A percentile compares a stretch with the other conserved stretches of the same genome.
phyloP scores from a whole-genome alignment of 2,113 vertebrate species.

The Callospermophilus lateralis region DNA sequence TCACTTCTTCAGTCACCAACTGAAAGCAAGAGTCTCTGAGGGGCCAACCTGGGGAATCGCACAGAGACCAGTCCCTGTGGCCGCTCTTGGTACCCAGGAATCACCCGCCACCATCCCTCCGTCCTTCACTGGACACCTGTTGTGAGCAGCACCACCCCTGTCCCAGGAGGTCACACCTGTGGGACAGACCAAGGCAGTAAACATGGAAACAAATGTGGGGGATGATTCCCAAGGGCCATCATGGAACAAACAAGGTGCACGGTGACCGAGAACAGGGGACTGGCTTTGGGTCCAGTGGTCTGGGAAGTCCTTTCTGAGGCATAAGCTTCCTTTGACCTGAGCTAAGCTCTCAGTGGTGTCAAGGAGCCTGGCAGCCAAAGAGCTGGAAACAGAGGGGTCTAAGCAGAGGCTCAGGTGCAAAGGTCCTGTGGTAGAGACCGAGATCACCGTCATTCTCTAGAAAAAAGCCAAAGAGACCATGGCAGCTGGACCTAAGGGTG shows the following conservation, averaged over 20 bases:
- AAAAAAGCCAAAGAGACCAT: background rate
- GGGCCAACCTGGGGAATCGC: background rate
- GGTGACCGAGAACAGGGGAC: background rate
- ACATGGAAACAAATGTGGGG: background rate
- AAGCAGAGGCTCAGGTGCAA: background rate
- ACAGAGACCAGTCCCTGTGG: background rate
- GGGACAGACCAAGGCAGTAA: background rate
- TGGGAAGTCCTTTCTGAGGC: background rate
- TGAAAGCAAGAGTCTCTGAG: background rate
- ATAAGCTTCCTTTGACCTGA: background rate
- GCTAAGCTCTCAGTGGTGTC: background rate
- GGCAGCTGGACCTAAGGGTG: background rate
- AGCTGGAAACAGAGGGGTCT: background rate
- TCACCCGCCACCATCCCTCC: background rate
- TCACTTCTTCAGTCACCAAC: background rate
- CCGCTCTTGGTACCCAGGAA: background rate
- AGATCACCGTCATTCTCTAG: background rate
- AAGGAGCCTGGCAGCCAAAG: background rate
- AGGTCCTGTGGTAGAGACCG: background rate
- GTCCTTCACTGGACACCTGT: background rate
- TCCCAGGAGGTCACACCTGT: accelerated
- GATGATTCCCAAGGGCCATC: background rate
- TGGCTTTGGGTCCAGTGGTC: background rate
- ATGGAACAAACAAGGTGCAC: background rate
- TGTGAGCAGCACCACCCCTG: background rate